Base-by-base conservation (phyloP, 2,797 vertebrate genomes). In the Gila robusta region DNA sequence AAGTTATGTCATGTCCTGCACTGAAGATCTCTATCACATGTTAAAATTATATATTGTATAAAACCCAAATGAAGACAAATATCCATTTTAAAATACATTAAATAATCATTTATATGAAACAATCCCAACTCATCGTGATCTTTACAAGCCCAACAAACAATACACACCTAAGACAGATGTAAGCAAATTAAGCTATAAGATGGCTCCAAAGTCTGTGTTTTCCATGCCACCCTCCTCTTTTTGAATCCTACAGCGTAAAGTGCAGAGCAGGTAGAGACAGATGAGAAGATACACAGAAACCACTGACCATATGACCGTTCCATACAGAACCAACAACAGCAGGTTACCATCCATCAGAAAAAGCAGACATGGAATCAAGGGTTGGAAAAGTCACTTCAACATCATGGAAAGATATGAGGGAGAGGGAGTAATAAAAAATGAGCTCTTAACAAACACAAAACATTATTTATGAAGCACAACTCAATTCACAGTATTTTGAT, bases 281-380 rank as follows among this genome's bases (percentile, higher is more conserved):
- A 89, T 64, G 17, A 88, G n/a, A 41, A 91, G 81, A 81, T 87
- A 91, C 32, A 89, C 41, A 32, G 82, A 88, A 72, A 91, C 88
- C 35, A 90, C 83, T 14, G 87, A 67, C 89, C 89, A 91, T 52
- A 89, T 88, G 56, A 91, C 52, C 0, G 77, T 67, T 21, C 86
- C 88, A 90, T 32, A 32, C 32, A 32, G 44, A 28, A 49, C 79
- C 37, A 85, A 87, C 35, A 76, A 88, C 84, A 90, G 37, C 28
- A 88, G 71, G 81, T 79, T 74, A 26, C 76, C 54, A n/a, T 89
- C 87, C 89, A 90, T 91, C 71, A 82, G 35, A 56, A 71, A 26
- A 23, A 67, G 11, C 28, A 41, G 28, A 32, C 32, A 32, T 32
- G 32, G n/a, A 80, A 86, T 66, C 1, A 56, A 62, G 17, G 17